phyloP scores from a whole-genome alignment of 2,113 vertebrate species.

The Halcyon malimbica region DNA sequence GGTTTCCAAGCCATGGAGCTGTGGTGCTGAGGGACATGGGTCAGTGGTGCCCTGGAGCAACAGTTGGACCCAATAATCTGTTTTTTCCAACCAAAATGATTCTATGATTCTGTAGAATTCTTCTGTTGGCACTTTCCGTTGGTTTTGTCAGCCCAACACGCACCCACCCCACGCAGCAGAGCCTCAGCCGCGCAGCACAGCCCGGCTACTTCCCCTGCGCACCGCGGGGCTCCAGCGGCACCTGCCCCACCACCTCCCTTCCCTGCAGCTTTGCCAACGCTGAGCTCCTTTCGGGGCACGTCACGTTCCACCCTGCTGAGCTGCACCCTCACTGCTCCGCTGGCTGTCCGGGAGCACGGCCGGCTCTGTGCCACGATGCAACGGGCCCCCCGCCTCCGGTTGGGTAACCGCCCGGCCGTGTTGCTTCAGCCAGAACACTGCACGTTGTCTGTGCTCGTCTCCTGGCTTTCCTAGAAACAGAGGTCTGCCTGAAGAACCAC shows the following conservation, averaged over 20 bases:
- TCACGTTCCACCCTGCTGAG: fast-evolving
- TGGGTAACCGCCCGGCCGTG: fast-evolving
- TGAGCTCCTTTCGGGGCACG: fast-evolving
- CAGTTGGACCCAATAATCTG: no score
- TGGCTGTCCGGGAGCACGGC: not conserved
- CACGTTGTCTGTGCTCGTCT: fast-evolving
- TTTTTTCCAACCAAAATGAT: no score
- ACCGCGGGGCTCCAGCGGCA: no score
- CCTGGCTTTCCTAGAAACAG: fast-evolving
- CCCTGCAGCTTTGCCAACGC: no score
- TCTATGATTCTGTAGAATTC: no score
- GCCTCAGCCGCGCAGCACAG: fast-evolving
- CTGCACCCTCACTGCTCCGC: not conserved
- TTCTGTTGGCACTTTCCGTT: no score
- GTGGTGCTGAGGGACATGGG: no score
- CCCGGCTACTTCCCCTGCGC: not conserved
- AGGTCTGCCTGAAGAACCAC: not conserved
- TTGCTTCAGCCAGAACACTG: not conserved
- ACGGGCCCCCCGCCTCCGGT: fast-evolving
- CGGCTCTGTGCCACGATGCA: fast-evolving
- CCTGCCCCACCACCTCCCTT: no score
- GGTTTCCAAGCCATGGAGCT: no score
- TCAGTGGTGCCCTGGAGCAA: no score
- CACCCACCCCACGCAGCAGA: not conserved
- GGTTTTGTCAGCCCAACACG: not conserved